These are phyloP conservation scores for Geococcyx californianus DNA, from an alignment of 2,113 vertebrate genomes.

Conservation along the genomic window DNA sequence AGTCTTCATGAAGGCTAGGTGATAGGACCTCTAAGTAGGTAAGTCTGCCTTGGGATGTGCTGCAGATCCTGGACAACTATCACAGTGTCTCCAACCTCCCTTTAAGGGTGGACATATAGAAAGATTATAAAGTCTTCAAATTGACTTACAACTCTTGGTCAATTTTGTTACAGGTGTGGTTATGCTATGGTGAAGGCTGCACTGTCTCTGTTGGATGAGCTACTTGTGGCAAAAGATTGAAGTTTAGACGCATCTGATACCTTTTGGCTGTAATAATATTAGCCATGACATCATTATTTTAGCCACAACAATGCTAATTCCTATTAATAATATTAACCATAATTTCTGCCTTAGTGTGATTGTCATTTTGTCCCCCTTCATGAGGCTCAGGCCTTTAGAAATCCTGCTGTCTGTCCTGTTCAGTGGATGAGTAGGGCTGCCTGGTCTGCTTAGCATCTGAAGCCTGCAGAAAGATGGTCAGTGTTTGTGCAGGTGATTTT, in stretches of 20 bases:
- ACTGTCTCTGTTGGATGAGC: not conserved
- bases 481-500: not conserved
- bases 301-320: not conserved
- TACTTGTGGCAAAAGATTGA: not conserved
- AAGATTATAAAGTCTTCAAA: not conserved
- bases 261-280: not conserved
- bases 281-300: not conserved
- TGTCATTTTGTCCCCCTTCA: not conserved
- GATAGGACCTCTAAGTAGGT: not conserved
- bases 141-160: not conserved
- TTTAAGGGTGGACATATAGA: not conserved
- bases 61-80: not conserved
- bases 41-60: not conserved
- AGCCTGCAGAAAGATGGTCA: not conserved
- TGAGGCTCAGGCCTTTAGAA: not conserved
- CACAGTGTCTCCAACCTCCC: not conserved
- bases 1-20: not conserved
- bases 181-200: not conserved
- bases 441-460: not conserved
- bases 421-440: not conserved
- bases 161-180: not conserved
- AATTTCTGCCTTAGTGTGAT: not conserved
- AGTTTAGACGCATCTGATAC: not conserved
- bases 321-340: not conserved
- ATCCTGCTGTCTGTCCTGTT: not conserved